Base-by-base conservation (phyloP, 2,113 vertebrate species). In the Caranx ignobilis region DNA sequence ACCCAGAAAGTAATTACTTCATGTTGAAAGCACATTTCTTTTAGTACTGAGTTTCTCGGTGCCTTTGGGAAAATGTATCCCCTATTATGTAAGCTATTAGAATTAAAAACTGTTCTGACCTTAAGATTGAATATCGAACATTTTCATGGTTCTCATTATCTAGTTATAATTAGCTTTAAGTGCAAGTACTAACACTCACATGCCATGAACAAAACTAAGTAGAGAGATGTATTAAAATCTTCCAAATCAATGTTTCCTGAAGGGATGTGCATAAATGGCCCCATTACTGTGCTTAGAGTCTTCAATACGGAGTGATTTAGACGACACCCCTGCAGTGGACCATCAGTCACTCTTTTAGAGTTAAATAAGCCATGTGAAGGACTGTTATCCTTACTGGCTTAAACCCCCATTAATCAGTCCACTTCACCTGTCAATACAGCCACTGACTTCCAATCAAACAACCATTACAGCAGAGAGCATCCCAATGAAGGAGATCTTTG, bases 391-490 rank as follows among this genome's bases (percentile, higher is more conserved):
- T 94, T 90, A 92, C 88, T 84, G 88, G 89, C 92, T 96, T 94
- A 95, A 95, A 92, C 91, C 82, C 75, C 81, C 93, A 94, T 95
- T 95, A 96, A 96, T 96, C 93, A 96, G 94, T 92, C 90, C 86
- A 88, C 84, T 93, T 88, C 86, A 87, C 72, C 90, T 94, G 94
- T 94, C 95, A 93, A 95, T 95, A 94, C 86, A 88, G 90, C 88
- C 88, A 90, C 85, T 72, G 74, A 87, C 88, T 85, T 88, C 91
- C 89, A 91, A 93, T 95, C 92, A 94, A 93, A 94, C 82, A 79
- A 81, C 91, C 90, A 94, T 94, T 94, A 94, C 86, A 89, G 87
- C 84, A 76, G 75, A 84, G 77, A 89, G 84, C 85, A 85, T 91
- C 87, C 88, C 85, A 91, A 94, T 94, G 89, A 91, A 89, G 85